A percentile compares a stretch with the other conserved stretches of the same genome.
Conservation (phyloP, 2,888 invertebrate species). For the Stramonita haemastoma region DNA sequence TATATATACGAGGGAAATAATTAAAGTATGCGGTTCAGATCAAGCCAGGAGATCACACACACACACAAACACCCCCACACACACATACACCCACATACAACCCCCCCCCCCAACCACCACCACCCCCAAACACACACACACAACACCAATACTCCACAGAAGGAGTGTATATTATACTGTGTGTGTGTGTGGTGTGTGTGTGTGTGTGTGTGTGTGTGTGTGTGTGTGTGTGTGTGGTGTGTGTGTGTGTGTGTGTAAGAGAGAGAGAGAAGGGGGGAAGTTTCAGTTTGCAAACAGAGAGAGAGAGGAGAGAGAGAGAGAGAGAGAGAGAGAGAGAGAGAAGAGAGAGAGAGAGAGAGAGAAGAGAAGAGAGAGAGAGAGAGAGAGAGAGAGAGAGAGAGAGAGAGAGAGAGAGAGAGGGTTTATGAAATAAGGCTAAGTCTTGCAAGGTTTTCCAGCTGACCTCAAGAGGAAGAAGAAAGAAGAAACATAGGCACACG, state of each 20-base stretch:
- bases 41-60: too few species aligned
- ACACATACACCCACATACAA: too few species aligned
- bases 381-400: too few species aligned
- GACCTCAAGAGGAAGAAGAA: neutral
- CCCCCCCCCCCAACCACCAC: too few species aligned
- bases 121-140: too few species aligned
- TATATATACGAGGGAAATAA: too few species aligned
- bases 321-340: neutral
- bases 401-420: neutral
- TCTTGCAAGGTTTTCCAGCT: too few species aligned
- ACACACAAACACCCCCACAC: too few species aligned
- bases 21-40: too few species aligned
- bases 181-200: neutral
- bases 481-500: neutral
- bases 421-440: too few species aligned
- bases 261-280: too few species aligned
- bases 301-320: neutral
- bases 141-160: too few species aligned
- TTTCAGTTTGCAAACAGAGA: neutral
- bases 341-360: neutral
- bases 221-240: slow-evolving; percentile 12
- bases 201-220: slow-evolving; percentile 1
- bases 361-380: neutral
- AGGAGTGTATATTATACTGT: neutral
- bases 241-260: neutral